Conservation (phyloP, 2,888 invertebrate genomes). For the Caenorhabditis drosophilae region DNA sequence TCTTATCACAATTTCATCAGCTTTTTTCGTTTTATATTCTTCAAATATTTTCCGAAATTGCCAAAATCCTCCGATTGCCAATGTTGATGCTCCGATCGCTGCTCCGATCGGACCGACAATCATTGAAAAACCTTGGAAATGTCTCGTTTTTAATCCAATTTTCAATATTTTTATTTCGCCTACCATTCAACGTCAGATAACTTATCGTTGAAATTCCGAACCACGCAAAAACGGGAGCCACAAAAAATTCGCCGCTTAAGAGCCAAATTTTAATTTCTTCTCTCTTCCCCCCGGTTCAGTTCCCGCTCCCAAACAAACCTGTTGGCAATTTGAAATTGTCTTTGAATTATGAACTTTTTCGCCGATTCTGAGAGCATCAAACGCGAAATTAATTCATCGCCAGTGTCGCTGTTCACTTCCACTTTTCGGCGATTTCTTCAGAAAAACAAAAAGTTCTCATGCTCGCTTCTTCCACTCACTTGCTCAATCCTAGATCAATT, state of each 20-base stretch:
- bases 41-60: conserved; percentile 39
- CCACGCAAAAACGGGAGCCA: conserved; percentile 47
- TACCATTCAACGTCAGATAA: conserved; percentile 36
- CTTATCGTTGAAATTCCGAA: conserved; percentile 36
- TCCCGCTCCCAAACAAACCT: too few species aligned
- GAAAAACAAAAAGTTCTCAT: conserved; percentile 3
- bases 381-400: conserved; percentile 49
- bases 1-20: conserved; percentile 35
- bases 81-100: conserved; percentile 13
- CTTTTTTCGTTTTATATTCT: conserved; percentile 23
- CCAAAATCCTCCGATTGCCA: conserved; percentile 24
- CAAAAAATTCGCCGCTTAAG: conserved; percentile 49
- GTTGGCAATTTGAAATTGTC: conserved; percentile 50
- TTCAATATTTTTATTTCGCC: too few species aligned
- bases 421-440: conserved; percentile 52
- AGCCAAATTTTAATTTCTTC: too few species aligned
- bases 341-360: conserved; percentile 45
- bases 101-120: conserved; percentile 24
- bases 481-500: conserved; percentile 50
- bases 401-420: conserved; percentile 44
- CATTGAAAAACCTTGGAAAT: conserved; percentile 17
- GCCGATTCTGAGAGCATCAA: conserved; percentile 54
- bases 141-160: too few species aligned
- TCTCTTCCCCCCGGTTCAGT: too few species aligned
- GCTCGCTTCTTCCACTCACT: conserved; percentile 21